These are phyloP conservation scores for Adelphocoris suturalis DNA, from an alignment of 2,888 invertebrate genomes.

Conservation along the genomic window DNA sequence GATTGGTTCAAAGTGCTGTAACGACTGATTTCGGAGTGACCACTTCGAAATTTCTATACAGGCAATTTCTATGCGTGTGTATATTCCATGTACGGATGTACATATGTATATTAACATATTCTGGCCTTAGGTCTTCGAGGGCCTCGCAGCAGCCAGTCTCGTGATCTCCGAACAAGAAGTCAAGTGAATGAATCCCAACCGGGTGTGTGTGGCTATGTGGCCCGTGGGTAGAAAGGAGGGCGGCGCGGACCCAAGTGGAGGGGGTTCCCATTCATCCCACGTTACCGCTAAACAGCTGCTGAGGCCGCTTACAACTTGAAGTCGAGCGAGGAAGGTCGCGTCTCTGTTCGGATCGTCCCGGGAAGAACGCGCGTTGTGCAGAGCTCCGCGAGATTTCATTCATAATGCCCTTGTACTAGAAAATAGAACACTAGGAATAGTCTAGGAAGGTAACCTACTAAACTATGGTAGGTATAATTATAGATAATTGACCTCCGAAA, in stretches of 20 bases:
- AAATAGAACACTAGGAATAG: too few relatives aligned
- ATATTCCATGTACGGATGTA: too few relatives aligned
- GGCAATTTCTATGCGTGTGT: too few relatives aligned
- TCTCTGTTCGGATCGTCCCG: not conserved
- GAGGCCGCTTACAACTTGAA: conserved; percentile 56
- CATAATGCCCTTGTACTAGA: not conserved
- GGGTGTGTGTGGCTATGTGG: not conserved
- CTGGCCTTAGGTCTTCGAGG: too few relatives aligned
- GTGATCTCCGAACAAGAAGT: conserved; percentile 19
- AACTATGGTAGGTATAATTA: too few relatives aligned
- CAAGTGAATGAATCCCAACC: conserved; percentile 33
- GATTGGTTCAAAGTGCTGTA: too few relatives aligned
- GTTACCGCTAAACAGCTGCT: conserved; percentile 61
- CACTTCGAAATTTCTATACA: too few relatives aligned
- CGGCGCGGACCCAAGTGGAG: conserved; percentile 29
- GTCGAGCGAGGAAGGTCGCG: conserved; percentile 53
- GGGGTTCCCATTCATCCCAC: conserved; percentile 47
- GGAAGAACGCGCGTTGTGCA: conserved; percentile 12
- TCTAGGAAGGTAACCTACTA: too few relatives aligned
- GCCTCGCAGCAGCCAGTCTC: too few relatives aligned
- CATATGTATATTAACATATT: too few relatives aligned
- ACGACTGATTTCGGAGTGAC: too few relatives aligned
- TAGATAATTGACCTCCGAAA: too few relatives aligned
- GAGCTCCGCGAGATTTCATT: not conserved
- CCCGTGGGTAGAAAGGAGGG: not conserved